A percentile compares a stretch with the other conserved stretches of the same genome.
Conservation (phyloP, 2,888 invertebrate genomes). For the Aphidius colemani region DNA sequence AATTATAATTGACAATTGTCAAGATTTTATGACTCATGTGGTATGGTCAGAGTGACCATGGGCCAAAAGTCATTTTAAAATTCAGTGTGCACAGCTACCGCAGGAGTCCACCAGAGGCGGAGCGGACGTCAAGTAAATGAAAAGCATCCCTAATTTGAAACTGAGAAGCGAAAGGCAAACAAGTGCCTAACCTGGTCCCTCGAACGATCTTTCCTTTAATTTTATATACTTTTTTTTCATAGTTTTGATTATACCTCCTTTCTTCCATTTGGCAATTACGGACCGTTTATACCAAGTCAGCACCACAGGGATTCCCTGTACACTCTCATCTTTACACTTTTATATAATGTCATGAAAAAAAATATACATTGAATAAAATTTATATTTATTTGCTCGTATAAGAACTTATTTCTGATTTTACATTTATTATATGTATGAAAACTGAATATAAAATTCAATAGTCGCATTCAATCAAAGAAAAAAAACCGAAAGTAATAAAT, state of each 20-base stretch:
- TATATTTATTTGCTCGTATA: not conserved
- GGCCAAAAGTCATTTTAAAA: conserved; percentile 32
- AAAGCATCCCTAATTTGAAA: conserved; percentile 60
- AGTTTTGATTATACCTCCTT: conserved; percentile 14
- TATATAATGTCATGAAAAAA: not conserved
- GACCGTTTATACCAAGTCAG: conserved; percentile 34
- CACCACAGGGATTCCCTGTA: conserved; percentile 29
- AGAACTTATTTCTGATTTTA: no score
- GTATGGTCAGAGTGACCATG: conserved; percentile 25
- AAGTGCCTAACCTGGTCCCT: conserved; percentile 46
- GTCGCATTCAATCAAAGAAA: no score
- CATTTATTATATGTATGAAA: no score
- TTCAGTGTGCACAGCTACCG: conserved; percentile 40
- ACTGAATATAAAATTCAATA: no score
- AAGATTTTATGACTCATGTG: conserved; percentile 1
- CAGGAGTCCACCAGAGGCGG: conserved; percentile 56
- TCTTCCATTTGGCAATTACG: conserved; percentile 36
- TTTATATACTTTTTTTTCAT: conserved; percentile 1
- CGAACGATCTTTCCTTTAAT: conserved; percentile 27
- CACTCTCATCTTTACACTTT: conserved; percentile 4
- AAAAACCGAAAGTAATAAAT: no score
- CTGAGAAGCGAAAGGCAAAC: conserved; percentile 55
- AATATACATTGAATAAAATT: not conserved
- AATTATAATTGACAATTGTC: not conserved
- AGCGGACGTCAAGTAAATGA: conserved; percentile 57